These are phyloP conservation scores for Argentina silus DNA, from an alignment of 2,797 vertebrate genomes.

Conservation along the genomic window DNA sequence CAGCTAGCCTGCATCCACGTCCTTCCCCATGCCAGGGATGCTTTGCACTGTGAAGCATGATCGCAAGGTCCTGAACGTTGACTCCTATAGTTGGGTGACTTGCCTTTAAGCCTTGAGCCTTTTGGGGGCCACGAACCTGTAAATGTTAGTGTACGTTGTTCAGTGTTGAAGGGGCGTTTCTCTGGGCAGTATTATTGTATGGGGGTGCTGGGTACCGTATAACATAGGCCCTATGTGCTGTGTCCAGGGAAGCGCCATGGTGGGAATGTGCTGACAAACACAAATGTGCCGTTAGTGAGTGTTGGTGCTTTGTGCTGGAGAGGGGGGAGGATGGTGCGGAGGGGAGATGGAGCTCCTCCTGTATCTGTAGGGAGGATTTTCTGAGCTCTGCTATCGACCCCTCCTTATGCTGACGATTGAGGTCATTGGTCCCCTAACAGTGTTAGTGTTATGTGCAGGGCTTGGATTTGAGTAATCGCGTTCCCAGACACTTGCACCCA, in stretches of 20 bases:
- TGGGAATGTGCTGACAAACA: slow-evolving; percentile 70
- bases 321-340: slow-evolving; percentile 42
- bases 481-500: not conserved
- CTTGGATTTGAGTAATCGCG: not conserved
- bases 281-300: slow-evolving; percentile 51
- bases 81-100: not conserved
- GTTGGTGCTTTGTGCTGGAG: slow-evolving; percentile 58
- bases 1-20: not conserved
- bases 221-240: slow-evolving; percentile 53
- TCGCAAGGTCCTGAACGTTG: not conserved
- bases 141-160: slow-evolving; percentile 11
- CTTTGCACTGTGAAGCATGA: slow-evolving; percentile 4
- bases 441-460: not conserved
- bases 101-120: not conserved
- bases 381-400: slow-evolving; percentile 29
- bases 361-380: slow-evolving; percentile 7
- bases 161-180: too few species aligned
- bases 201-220: slow-evolving; percentile 8
- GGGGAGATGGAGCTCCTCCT: slow-evolving; percentile 28
- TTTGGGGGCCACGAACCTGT: not conserved
- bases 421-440: slow-evolving; percentile 40
- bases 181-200: too few species aligned
- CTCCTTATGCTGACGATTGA: slow-evolving; percentile 47
- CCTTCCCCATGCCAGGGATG: not conserved
- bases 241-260: slow-evolving; percentile 61